A percentile compares a stretch with the other conserved stretches of the same genome.
phyloP scores from a whole-genome alignment of 2,888 invertebrate genomes.

The Caenorhabditis afra region DNA sequence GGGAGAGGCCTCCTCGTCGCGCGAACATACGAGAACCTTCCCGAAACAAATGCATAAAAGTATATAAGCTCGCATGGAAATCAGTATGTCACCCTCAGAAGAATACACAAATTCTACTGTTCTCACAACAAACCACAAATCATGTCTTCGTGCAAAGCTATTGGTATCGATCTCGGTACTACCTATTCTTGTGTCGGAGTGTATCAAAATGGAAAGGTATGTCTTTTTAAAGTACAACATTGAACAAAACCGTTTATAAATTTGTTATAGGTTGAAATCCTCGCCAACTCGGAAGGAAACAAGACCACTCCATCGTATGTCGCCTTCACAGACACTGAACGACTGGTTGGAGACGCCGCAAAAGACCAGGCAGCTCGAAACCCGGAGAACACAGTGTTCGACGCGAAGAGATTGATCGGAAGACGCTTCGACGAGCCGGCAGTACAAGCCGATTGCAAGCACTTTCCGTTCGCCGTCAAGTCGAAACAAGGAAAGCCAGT shows the following conservation, averaged over 20 bases:
- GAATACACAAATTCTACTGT: neutral
- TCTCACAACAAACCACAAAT: neutral
- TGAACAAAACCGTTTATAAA: too few relatives aligned
- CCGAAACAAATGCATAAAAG: neutral
- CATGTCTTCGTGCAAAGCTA: neutral
- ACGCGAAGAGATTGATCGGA: constrained; percentile 81
- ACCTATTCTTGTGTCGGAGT: constrained; percentile 5
- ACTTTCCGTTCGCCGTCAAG: constrained; percentile 77
- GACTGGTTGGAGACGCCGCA: constrained; percentile 82
- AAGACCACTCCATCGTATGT: constrained; percentile 86
- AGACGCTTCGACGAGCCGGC: constrained; percentile 81
- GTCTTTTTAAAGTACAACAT: neutral
- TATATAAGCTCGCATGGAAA: neutral
- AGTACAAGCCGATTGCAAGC: constrained; percentile 80
- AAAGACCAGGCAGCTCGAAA: constrained; percentile 83
- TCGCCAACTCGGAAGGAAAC: constrained; percentile 83
- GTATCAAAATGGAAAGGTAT: neutral
- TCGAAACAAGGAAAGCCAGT: constrained; percentile 58
- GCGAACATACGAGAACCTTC: neutral
- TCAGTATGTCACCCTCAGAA: neutral
- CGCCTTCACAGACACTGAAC: constrained; percentile 82
- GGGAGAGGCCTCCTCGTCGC: neutral
- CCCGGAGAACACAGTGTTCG: constrained; percentile 28
- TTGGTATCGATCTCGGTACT: constrained; percentile 33
- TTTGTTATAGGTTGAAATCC: constrained; percentile 15